Evolutionary conservation across 1,140 invertebrate genomes (phyloP).

Genomic region (Hylaeus volcanicus): DNA sequence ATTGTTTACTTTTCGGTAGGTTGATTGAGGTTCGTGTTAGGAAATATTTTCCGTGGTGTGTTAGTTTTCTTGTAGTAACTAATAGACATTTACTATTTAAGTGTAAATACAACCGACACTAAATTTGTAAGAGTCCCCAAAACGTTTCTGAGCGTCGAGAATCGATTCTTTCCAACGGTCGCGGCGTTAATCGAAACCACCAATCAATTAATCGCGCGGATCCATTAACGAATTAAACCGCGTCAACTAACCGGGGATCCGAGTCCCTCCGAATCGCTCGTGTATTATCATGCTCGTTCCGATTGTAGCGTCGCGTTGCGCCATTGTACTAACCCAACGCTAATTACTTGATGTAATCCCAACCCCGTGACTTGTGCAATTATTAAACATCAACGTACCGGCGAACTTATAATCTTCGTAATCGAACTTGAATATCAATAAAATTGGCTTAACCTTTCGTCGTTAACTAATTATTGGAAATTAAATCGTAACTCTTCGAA

Average conservation of each 20-base stretch:
- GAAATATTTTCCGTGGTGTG: no score
- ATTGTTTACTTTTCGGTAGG: background rate
- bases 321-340: conserved; percentile 8
- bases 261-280: background rate
- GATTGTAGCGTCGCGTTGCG: conserved; percentile 10
- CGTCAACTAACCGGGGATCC: background rate
- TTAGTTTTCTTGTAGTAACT: no score
- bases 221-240: conserved; percentile 27
- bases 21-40: no score
- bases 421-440: no score
- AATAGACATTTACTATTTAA: no score
- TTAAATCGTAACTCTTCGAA: no score
- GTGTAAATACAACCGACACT: no score
- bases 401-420: background rate
- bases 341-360: conserved; percentile 13
- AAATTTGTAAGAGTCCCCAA: no score
- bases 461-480: no score
- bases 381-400: conserved; percentile 16
- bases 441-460: no score
- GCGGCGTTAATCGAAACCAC: background rate
- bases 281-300: background rate
- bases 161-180: background rate
- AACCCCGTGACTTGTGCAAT: background rate
- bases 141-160: background rate
- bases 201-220: background rate